Conservation (phyloP, 2,888 invertebrate species). For the Cantharis lateralis region DNA sequence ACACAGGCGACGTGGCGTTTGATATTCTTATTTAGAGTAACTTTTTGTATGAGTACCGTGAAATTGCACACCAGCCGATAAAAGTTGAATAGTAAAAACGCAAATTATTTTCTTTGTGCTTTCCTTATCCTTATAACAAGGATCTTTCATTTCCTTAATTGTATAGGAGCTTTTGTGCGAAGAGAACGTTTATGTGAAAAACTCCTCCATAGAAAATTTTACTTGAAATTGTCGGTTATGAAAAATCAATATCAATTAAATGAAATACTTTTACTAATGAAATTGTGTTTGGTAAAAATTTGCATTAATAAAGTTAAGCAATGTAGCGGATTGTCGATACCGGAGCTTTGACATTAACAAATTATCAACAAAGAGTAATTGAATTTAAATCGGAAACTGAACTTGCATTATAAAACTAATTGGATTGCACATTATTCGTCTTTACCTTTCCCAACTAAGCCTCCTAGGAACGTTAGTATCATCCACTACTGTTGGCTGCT, state of each 20-base stretch:
- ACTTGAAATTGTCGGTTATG: background rate
- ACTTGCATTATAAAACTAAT: background rate
- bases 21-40: background rate
- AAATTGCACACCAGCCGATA: background rate
- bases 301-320: too few relatives aligned
- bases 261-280: background rate
- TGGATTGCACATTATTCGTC: conserved; percentile 30
- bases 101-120: background rate
- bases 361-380: background rate
- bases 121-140: background rate
- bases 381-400: background rate
- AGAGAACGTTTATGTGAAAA: background rate
- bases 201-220: background rate
- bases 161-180: background rate
- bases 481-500: conserved; percentile 55
- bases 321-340: background rate
- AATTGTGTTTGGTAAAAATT: background rate
- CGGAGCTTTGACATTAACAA: background rate
- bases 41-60: background rate
- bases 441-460: conserved; percentile 68
- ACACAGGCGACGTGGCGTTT: background rate
- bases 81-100: background rate
- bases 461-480: conserved; percentile 60
- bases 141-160: background rate
- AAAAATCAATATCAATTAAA: background rate